Percentiles rank a stretch among this genome's conserved stretches.
These are phyloP conservation scores for Cynodonichthys magdalenae DNA, from an alignment of 2,797 vertebrate species.

Conservation along the genomic window DNA sequence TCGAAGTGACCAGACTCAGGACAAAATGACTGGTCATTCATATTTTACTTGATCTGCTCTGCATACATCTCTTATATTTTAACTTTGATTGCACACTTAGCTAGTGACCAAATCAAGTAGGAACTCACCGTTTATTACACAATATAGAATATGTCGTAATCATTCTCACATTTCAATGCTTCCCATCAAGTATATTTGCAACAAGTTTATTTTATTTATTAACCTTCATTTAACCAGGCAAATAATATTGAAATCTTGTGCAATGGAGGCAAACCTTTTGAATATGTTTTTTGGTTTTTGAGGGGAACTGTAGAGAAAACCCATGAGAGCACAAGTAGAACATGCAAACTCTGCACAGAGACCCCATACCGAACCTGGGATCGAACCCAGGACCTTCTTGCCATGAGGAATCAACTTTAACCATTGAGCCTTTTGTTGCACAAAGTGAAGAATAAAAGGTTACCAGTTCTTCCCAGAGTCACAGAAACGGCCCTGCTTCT, in stretches of 20 bases:
- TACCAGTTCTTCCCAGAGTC: conserved; percentile 8
- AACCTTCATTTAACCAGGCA: no score
- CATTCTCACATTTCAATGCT: conserved; percentile 15
- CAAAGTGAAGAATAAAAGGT: conserved; percentile 25
- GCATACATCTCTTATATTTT: not conserved
- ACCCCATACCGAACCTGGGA: no score
- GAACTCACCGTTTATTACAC: not conserved
- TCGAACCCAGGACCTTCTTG: no score
- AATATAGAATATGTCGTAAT: conserved; percentile 24
- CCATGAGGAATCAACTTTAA: no score
- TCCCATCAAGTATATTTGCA: conserved; percentile 41
- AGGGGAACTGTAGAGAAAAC: no score
- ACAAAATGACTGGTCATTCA: not conserved
- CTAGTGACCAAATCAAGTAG: conserved; percentile 21
- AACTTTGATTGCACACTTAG: not conserved
- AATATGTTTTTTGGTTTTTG: no score
- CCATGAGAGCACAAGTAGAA: no score
- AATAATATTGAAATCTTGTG: no score
- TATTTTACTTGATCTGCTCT: conserved; percentile 3
- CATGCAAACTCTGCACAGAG: no score
- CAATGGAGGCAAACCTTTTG: no score
- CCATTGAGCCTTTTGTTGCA: not conserved
- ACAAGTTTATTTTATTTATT: not conserved
- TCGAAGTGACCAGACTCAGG: conserved; percentile 7
- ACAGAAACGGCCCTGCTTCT: conserved; percentile 9